Evolutionary conservation across 1,140 invertebrate species (phyloP).

Genomic region (Pseudomyrmex pallidus): DNA sequence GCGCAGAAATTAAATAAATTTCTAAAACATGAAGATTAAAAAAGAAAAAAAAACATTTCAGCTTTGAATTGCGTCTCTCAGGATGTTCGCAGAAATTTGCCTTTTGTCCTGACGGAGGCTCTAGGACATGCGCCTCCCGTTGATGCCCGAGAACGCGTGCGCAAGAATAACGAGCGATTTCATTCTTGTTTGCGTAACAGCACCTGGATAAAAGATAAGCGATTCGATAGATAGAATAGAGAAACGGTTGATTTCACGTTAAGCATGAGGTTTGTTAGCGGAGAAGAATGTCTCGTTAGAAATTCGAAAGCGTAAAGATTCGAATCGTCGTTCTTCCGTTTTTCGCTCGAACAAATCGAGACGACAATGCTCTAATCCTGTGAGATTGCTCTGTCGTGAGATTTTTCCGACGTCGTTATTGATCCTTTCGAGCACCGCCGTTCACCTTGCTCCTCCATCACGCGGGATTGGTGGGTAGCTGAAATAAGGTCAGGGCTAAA

Average conservation of each 20-base stretch:
- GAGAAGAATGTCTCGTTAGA: neutral
- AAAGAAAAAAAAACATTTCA: neutral
- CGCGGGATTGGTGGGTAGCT: slow-evolving; percentile 16
- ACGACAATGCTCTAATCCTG: neutral
- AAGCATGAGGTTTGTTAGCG: neutral
- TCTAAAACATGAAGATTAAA: neutral
- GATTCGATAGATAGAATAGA: slow-evolving; percentile 58
- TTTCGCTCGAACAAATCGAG: neutral
- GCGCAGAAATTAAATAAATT: neutral
- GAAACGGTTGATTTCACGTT: slow-evolving; percentile 11
- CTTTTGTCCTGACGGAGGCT: neutral
- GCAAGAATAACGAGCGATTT: slow-evolving; percentile 83
- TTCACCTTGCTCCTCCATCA: slow-evolving; percentile 48
- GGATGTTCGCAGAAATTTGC: neutral
- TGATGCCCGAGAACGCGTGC: slow-evolving; percentile 70
- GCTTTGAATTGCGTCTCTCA: slow-evolving; percentile 1
- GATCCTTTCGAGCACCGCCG: slow-evolving; percentile 24
- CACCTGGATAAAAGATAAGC: slow-evolving; percentile 71
- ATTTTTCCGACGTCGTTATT: slow-evolving; percentile 54
- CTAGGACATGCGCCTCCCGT: slow-evolving; percentile 27
- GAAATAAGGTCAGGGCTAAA: slow-evolving; percentile 48
- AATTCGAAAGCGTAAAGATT: neutral
- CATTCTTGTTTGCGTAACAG: slow-evolving; percentile 72
- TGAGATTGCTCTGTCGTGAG: neutral
- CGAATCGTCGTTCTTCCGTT: neutral